These are phyloP conservation scores for Cyrtorhinus lividipennis DNA, from an alignment of 1,140 invertebrate species.

Conservation along the genomic window DNA sequence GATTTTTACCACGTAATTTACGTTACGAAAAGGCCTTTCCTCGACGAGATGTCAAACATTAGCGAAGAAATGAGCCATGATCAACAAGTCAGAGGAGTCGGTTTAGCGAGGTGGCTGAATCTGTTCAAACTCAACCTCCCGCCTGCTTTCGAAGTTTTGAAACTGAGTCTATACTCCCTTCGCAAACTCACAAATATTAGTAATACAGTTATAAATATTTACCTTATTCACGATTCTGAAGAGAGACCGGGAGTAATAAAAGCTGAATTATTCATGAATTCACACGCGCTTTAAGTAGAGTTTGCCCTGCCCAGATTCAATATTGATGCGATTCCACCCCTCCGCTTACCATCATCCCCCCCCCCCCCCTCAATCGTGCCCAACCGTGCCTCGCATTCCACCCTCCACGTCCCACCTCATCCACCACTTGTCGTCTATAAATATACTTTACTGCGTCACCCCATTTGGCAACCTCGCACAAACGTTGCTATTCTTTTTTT, in stretches of 20 bases:
- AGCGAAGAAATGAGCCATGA: neutral
- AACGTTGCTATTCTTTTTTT: neutral
- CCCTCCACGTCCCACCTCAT: neutral
- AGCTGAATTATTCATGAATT: slow-evolving; percentile 10
- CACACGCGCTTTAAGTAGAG: slow-evolving; percentile 9
- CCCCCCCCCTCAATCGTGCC: neutral
- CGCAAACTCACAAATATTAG: slow-evolving; percentile 8
- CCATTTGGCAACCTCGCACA: neutral
- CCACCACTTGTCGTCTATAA: neutral
- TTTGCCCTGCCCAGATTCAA: slow-evolving; percentile 5
- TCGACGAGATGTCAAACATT: too few relatives aligned
- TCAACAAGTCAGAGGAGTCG: neutral
- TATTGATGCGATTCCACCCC: neutral
- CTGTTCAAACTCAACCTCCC: neutral
- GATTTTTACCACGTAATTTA: too few relatives aligned
- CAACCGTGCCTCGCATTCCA: neutral
- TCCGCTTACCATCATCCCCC: neutral
- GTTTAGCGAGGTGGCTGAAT: neutral
- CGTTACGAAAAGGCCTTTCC: too few relatives aligned
- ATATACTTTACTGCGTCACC: neutral
- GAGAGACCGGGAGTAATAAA: slow-evolving; percentile 1
- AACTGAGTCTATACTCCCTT: slow-evolving; percentile 5
- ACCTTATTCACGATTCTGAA: slow-evolving; percentile 8
- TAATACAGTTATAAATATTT: slow-evolving; percentile 10
- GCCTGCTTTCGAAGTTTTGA: neutral